Conservation (phyloP, 2,113 vertebrate genomes). For the Epinephelus lanceolatus region DNA sequence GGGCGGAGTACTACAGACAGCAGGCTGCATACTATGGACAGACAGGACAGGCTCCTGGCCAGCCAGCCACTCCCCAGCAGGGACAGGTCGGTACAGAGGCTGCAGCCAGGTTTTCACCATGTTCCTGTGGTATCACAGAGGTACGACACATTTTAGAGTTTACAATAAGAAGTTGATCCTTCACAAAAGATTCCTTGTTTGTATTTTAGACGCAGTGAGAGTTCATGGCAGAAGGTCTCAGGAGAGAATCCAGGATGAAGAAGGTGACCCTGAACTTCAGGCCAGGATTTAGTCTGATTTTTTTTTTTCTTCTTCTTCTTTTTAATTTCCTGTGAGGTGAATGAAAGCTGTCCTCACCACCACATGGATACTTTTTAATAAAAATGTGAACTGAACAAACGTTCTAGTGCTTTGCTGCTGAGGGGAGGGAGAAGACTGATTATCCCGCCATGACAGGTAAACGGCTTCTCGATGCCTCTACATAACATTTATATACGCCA, state of each 20-base stretch:
- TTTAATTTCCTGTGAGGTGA: constrained; percentile 32
- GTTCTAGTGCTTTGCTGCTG: constrained; percentile 43
- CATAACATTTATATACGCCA: constrained; percentile 32
- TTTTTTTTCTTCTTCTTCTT: background rate
- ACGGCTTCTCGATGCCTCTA: constrained; percentile 28
- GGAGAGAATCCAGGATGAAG: constrained; percentile 10
- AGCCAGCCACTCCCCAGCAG: constrained; percentile 86
- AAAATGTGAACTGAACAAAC: constrained; percentile 61
- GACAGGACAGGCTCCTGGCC: constrained; percentile 82
- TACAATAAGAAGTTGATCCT: background rate
- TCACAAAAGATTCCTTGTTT: background rate
- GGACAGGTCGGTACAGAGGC: constrained; percentile 79
- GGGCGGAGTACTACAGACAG: constrained; percentile 92
- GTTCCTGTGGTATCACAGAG: background rate
- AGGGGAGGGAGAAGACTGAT: constrained; percentile 50
- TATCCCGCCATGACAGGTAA: background rate
- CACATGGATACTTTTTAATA: constrained; percentile 55
- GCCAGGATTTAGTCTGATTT: constrained; percentile 31
- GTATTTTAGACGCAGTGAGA: constrained; percentile 69
- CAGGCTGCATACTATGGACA: constrained; percentile 90
- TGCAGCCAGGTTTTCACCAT: background rate
- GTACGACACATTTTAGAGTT: background rate
- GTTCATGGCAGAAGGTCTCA: background rate
- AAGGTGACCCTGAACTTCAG: constrained; percentile 20
- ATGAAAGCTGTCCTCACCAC: background rate